These are phyloP conservation scores for Chelonus formosanus DNA, from an alignment of 2,888 invertebrate genomes.

Conservation along the genomic window DNA sequence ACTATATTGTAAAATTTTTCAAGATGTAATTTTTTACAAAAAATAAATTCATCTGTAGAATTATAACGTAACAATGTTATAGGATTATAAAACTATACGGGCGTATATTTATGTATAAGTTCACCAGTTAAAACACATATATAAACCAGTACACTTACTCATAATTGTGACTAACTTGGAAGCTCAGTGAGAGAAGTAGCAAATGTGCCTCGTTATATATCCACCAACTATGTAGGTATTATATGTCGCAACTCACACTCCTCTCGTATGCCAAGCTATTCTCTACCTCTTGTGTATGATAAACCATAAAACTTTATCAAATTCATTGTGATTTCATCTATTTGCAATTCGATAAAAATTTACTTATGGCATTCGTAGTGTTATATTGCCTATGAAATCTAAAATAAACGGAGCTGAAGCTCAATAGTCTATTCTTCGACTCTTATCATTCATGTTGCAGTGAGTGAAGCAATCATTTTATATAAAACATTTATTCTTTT, in stretches of 20 bases:
- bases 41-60: constrained; percentile 28
- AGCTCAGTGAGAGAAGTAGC: neutral
- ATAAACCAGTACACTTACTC: constrained; percentile 12
- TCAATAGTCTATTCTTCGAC: too few relatives aligned
- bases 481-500: too few relatives aligned
- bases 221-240: constrained; percentile 7
- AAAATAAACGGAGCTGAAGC: too few relatives aligned
- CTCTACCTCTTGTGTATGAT: neutral
- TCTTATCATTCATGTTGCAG: too few relatives aligned
- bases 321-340: constrained; percentile 1
- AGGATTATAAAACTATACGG: constrained; percentile 1
- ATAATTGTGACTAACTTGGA: constrained; percentile 28
- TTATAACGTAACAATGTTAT: neutral
- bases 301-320: constrained; percentile 9
- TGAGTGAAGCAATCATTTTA: too few relatives aligned
- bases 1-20: too few relatives aligned
- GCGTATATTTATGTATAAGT: constrained; percentile 4
- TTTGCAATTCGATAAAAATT: neutral
- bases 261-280: neutral
- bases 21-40: constrained; percentile 7
- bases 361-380: neutral
- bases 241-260: constrained; percentile 1
- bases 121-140: constrained; percentile 7
- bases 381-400: too few relatives aligned
- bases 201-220: constrained; percentile 4